Evolutionary conservation across 2,888 invertebrate species (phyloP), one percentile per base, ranked within the genome.

Genomic region (Phaedon cochleariae): DNA sequence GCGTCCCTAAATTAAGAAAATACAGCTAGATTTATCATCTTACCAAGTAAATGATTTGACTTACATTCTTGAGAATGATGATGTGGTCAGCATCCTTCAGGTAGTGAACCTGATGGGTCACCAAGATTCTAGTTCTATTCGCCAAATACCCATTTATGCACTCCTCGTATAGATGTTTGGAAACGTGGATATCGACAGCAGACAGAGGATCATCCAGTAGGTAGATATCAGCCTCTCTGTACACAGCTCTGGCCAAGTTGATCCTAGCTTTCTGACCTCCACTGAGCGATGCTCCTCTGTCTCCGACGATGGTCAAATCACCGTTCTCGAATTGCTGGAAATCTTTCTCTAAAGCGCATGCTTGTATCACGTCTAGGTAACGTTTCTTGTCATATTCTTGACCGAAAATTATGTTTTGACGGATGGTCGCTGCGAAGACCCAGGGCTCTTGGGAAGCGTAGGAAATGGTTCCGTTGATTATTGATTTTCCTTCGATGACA

Each of bases 361-460:
- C 90, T 74, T 85, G 84, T 2, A 90, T 86, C 0, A 90, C 89
- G 37, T 82, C 80, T 26, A 82, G 79, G 72, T 90, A 91, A 76
- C 88, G 86, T 59, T 85, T 85, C 55, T 86, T 84, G 66, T 90
- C 86, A 77, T 85, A 91, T 0, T 87, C 84, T 72, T 87, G 83
- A 0, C 95, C 95, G 81, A 96, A 95, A 17, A 92, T 81, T 74
- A 96, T 94, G 82, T 96, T 96, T 77, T 95, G 93, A 54, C 92
- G 85, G 0, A 96, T 87, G 1, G 92, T 90, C 17, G 89, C 88
- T 0, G 89, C 89, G 79, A 92, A 92, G 0, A 92, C 87, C 95
- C 96, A 96, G 6, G 96, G 89, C 79, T 95, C 93, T 82, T 95
- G 95, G 71, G 91, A 87, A 0, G 93, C 92, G 81, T 95, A 96